phyloP scores from a whole-genome alignment of 35 echinoderm and acorn worm species.

The Lytechinus pictus region DNA sequence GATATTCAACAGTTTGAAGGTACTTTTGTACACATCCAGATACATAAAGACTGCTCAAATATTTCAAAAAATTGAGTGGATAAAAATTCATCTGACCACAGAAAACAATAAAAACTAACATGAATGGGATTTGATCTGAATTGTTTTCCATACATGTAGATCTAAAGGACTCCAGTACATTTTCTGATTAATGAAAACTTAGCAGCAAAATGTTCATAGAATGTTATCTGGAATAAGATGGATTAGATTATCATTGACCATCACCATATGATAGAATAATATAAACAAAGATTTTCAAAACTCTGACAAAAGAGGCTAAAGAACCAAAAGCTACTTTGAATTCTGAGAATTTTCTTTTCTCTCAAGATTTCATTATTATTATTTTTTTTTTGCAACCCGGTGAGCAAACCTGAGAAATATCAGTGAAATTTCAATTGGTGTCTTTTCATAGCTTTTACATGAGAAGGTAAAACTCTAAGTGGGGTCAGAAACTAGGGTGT shows the following conservation, averaged over 20 bases:
- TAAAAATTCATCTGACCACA: no score
- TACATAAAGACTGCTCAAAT: no score
- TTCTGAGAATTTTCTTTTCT: background rate
- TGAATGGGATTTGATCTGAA: no score
- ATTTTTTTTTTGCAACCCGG: background rate
- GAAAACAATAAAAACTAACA: no score
- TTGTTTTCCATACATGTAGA: no score
- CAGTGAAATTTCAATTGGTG: background rate
- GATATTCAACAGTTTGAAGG: no score
- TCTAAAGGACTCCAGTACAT: background rate
- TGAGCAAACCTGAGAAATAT: background rate
- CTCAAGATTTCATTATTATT: background rate
- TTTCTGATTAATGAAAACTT: background rate
- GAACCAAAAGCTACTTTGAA: background rate
- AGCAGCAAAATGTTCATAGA: background rate
- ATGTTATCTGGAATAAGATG: background rate
- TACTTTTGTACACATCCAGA: no score
- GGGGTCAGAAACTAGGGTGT: background rate
- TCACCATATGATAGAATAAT: background rate
- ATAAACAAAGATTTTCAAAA: background rate
- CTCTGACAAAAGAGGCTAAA: background rate
- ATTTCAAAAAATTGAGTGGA: no score
- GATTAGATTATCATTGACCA: background rate
- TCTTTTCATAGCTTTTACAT: background rate
- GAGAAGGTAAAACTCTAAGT: background rate